These are phyloP conservation scores for Steatornis caripensis DNA, from an alignment of 2,113 vertebrate genomes.

Conservation along the genomic window DNA sequence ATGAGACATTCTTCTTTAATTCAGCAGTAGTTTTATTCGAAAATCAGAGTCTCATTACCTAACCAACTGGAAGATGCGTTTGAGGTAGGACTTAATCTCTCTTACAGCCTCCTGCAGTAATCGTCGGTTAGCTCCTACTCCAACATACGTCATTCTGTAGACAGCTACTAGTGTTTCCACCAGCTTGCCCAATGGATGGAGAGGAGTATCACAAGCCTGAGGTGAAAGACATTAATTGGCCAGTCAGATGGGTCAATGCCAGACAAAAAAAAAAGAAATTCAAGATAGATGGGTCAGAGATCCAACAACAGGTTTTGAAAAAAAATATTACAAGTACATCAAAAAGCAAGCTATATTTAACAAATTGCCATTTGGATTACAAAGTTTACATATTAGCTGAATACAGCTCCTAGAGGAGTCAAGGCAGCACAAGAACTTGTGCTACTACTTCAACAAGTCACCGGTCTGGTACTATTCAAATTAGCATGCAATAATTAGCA, in stretches of 20 bases:
- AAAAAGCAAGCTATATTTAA: neutral
- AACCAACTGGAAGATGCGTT: conserved; percentile 89
- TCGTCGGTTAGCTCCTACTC: conserved; percentile 93
- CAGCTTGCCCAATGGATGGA: conserved; percentile 91
- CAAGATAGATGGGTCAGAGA: neutral
- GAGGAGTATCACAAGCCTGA: conserved; percentile 94
- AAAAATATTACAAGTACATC: neutral
- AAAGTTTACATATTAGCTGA: neutral
- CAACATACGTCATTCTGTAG: conserved; percentile 97
- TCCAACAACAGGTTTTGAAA: neutral
- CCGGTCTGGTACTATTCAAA: neutral
- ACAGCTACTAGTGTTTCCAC: conserved; percentile 92
- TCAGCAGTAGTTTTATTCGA: neutral
- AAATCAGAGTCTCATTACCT: conserved; percentile 70
- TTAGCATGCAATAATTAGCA: neutral
- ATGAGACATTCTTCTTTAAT: neutral
- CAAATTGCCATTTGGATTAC: neutral
- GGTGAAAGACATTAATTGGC: neutral
- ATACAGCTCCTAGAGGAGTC: neutral
- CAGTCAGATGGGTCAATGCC: neutral
- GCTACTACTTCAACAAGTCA: neutral
- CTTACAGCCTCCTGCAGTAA: conserved; percentile 91
- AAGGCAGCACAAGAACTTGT: neutral
- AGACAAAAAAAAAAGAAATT: neutral
- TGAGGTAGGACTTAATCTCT: conserved; percentile 96